These are phyloP conservation scores for Aquatica leii DNA, from an alignment of 2,888 invertebrate genomes.

Conservation along the genomic window DNA sequence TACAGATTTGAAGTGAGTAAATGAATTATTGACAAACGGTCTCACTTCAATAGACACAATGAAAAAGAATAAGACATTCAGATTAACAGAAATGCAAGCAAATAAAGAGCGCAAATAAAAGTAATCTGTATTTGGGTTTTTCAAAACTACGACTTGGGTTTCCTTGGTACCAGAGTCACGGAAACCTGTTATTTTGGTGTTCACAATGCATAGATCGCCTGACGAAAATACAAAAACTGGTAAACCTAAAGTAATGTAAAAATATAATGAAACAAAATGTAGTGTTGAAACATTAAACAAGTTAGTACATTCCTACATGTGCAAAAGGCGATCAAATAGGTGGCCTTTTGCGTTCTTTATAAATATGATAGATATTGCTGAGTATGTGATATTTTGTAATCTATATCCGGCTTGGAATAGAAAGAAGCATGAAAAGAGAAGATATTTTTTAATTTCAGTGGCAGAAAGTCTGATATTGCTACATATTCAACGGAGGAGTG, in stretches of 20 bases:
- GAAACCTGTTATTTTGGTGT: neutral
- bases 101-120: neutral
- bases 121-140: neutral
- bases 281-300: too few species aligned
- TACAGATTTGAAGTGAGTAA: neutral
- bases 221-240: neutral
- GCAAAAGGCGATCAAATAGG: neutral
- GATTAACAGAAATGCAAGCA: neutral
- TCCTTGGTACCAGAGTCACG: neutral
- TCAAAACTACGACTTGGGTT: too few species aligned
- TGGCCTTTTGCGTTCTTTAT: conserved; percentile 5
- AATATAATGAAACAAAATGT: too few species aligned
- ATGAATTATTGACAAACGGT: neutral
- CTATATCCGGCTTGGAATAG: neutral
- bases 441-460: neutral
- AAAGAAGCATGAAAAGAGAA: neutral
- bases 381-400: neutral
- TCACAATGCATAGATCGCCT: neutral
- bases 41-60: neutral
- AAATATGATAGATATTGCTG: neutral
- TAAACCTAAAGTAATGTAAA: neutral
- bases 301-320: conserved; percentile 1
- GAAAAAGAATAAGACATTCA: neutral
- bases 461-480: neutral
- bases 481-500: neutral